phyloP scores from a whole-genome alignment of 2,113 vertebrate species.

The Actinemys pallida region DNA sequence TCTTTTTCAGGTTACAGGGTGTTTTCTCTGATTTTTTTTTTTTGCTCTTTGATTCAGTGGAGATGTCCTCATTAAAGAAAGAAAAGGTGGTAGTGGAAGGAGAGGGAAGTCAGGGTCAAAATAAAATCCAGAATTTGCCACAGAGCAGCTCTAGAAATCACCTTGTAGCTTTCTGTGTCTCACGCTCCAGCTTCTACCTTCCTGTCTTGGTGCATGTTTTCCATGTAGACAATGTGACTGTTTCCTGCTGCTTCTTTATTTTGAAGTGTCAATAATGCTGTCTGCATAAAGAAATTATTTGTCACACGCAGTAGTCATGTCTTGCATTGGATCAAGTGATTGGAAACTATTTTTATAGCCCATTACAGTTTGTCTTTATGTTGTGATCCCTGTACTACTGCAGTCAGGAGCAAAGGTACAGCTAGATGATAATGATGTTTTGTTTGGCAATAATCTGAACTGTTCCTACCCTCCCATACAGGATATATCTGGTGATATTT shows the following conservation, averaged over 20 bases:
- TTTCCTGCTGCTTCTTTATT: slow-evolving; percentile 14
- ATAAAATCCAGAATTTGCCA: accelerated
- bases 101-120: not conserved
- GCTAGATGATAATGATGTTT: not conserved
- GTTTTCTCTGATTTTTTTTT: not conserved
- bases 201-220: slow-evolving; percentile 28
- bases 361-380: not conserved
- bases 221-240: not conserved
- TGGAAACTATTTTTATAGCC: not conserved
- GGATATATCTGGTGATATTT: not conserved
- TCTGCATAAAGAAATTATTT: slow-evolving; percentile 1
- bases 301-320: not conserved
- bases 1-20: not conserved
- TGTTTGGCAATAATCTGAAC: not conserved
- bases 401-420: not conserved
- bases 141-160: slow-evolving; percentile 2
- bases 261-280: not conserved
- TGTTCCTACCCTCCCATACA: not conserved
- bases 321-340: not conserved
- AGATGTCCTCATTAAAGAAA: not conserved
- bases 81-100: not conserved
- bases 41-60: not conserved
- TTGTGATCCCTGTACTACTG: not conserved
- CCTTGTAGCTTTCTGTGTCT: not conserved
- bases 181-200: slow-evolving; percentile 10